These are phyloP conservation scores for Diploscapter pachys DNA, from an alignment of 1,140 invertebrate species.

Conservation along the genomic window DNA sequence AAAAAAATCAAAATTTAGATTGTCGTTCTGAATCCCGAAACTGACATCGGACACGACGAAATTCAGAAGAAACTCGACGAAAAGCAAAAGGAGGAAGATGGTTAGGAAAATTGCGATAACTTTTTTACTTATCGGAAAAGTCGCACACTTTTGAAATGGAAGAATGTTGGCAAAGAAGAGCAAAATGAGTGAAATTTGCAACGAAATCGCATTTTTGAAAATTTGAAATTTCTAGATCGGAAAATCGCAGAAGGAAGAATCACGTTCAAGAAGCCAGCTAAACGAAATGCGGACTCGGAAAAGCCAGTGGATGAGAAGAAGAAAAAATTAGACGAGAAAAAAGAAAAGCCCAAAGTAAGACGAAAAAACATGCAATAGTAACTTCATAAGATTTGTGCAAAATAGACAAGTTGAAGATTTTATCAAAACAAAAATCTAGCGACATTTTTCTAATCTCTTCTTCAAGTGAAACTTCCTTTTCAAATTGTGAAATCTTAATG, in stretches of 20 bases:
- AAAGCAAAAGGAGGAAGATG: constrained; percentile 26
- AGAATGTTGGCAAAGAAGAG: not conserved
- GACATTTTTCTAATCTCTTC: too few relatives aligned
- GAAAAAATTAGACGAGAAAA: constrained; percentile 3
- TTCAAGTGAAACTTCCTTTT: too few relatives aligned
- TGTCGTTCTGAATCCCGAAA: constrained; percentile 24
- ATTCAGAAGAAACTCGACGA: constrained; percentile 17
- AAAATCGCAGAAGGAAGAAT: constrained; percentile 28
- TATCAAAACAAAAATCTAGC: too few relatives aligned
- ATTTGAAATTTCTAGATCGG: constrained; percentile 8
- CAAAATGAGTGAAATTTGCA: not conserved
- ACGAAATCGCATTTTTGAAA: not conserved
- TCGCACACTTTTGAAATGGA: not conserved
- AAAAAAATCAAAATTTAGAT: constrained; percentile 1
- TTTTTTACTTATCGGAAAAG: not conserved
- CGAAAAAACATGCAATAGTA: too few relatives aligned
- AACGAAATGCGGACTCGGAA: not conserved
- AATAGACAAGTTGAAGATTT: too few relatives aligned
- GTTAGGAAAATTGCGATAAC: not conserved
- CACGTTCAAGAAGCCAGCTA: constrained; percentile 21
- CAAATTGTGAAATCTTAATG: too few relatives aligned
- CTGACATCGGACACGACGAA: constrained; percentile 25
- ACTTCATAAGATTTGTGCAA: too few relatives aligned
- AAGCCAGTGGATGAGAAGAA: constrained; percentile 22
- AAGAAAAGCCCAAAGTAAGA: constrained; percentile 3